Percentiles rank a stretch among this genome's conserved stretches.
Evolutionary conservation across 2,113 vertebrate genomes (phyloP).

Genomic region (Lethenteron camtschaticum): DNA sequence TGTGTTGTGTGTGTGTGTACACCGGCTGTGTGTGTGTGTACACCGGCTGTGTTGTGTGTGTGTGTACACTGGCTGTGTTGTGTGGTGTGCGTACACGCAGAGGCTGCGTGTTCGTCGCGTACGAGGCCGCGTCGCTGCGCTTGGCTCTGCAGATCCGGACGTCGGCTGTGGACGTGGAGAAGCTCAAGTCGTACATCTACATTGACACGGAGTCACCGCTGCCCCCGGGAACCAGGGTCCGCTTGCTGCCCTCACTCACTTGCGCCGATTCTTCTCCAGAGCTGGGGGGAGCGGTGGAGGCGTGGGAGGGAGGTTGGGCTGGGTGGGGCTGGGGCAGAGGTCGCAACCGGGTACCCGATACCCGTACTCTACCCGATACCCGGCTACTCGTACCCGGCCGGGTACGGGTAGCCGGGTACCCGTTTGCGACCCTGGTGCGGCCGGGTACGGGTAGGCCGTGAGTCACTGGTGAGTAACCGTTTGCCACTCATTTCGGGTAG

Average conservation of each 20-base stretch:
- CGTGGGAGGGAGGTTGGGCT: neutral
- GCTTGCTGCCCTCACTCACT: neutral
- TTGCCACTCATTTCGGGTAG: no score
- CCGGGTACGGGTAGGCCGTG: no score
- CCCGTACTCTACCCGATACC: no score
- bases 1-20: no score
- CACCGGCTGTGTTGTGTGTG: no score
- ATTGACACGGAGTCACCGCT: constrained; percentile 27
- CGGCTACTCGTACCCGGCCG: no score
- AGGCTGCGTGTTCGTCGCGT: constrained; percentile 63
- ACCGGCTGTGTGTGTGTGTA: no score
- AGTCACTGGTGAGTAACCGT: no score
- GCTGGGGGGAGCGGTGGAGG: neutral
- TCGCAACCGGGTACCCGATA: no score
- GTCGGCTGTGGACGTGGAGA: constrained; percentile 57
- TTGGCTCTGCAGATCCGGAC: constrained; percentile 58
- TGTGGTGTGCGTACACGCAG: constrained; percentile 18
- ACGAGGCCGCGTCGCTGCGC: constrained; percentile 51
- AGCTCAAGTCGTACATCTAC: constrained; percentile 77
- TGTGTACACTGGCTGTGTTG: no score
- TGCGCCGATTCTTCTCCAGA: neutral
- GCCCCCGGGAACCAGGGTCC: neutral
- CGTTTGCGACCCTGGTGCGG: no score
- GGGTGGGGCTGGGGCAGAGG: neutral
- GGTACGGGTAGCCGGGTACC: no score